Evolutionary conservation across 1,140 invertebrate genomes (phyloP).

Genomic region (Triops cancriformis): DNA sequence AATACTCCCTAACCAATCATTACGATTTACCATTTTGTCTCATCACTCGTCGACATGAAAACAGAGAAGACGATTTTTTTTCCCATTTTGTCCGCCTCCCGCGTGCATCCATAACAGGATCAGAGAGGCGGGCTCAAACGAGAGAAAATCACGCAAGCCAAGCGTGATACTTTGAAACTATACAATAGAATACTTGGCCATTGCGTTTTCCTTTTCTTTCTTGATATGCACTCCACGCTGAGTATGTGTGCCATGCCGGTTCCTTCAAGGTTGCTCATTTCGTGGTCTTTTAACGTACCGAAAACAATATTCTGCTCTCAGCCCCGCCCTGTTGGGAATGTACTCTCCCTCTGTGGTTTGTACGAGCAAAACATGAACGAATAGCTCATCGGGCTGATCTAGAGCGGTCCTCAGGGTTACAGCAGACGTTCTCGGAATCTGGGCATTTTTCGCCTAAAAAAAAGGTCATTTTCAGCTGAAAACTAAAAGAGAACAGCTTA

Average conservation of each 20-base stretch:
- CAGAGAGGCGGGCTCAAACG: background rate
- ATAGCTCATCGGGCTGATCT: too few species aligned
- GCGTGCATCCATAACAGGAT: background rate
- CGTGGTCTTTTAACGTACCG: background rate
- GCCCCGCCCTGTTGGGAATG: background rate
- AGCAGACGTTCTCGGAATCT: background rate
- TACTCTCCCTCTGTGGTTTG: too few species aligned
- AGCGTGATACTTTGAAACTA: background rate
- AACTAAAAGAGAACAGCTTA: constrained; percentile 10
- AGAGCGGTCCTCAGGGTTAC: too few species aligned
- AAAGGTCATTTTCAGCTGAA: background rate
- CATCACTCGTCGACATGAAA: background rate
- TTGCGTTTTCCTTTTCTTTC: background rate
- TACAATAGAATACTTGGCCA: background rate
- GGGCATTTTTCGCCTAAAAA: background rate
- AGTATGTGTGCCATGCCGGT: background rate
- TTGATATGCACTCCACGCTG: background rate
- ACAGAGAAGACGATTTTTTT: background rate
- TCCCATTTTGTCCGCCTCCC: background rate
- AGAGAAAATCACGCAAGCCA: background rate
- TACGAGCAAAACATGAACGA: too few species aligned
- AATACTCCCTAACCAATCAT: too few species aligned
- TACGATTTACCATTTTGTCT: too few species aligned
- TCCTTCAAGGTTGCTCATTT: constrained; percentile 6
- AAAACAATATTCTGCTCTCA: background rate